These are phyloP conservation scores for Actinostola sp. DNA, from an alignment of 92 coral and sea anemone genomes.

Conservation along the genomic window DNA sequence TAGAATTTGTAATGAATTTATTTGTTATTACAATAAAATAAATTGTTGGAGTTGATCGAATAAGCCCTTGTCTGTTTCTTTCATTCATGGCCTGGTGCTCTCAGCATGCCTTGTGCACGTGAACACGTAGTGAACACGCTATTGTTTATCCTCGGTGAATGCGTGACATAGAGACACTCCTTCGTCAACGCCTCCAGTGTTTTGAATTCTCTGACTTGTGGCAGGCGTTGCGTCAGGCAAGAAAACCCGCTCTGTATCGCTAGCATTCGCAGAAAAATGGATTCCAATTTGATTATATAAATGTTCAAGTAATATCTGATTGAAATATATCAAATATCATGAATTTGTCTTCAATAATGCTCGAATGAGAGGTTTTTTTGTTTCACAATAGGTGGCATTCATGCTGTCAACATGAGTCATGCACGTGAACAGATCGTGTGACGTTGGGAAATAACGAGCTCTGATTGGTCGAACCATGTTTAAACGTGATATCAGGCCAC, in stretches of 20 bases:
- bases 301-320: background rate
- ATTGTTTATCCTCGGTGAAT: no score
- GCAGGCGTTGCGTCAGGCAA: background rate
- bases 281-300: background rate
- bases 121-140: no score
- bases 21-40: no score
- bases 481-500: slow-evolving; percentile 28
- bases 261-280: background rate
- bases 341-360: background rate
- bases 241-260: no score
- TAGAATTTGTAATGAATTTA: no score
- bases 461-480: slow-evolving; percentile 7
- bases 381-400: background rate
- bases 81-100: no score
- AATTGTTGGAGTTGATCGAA: no score
- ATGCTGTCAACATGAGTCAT: slow-evolving; percentile 47
- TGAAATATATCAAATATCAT: background rate
- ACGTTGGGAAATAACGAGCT: background rate
- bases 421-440: slow-evolving; percentile 58
- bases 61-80: no score
- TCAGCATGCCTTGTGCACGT: no score
- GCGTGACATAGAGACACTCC: slow-evolving; percentile 24
- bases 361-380: background rate
- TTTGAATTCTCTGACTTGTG: background rate
- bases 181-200: slow-evolving; percentile 22